Conservation (phyloP, 2,113 vertebrate genomes). For the Echinops telfairi region DNA sequence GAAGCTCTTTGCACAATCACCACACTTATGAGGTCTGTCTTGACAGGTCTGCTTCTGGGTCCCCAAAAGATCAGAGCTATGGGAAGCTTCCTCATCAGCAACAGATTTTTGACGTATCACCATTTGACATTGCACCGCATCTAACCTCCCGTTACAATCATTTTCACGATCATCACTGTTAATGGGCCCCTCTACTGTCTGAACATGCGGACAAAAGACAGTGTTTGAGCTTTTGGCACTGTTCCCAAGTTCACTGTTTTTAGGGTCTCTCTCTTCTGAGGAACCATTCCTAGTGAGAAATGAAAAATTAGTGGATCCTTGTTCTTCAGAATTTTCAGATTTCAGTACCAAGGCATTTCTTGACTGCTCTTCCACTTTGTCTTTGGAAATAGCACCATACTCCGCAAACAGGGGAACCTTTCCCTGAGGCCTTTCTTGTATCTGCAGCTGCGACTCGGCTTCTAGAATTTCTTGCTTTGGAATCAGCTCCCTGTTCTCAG, state of each 20-base stretch:
- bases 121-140: slow-evolving; percentile 79
- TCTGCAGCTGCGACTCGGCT: slow-evolving; percentile 47
- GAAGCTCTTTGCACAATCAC: slow-evolving; percentile 79
- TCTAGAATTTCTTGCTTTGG: slow-evolving; percentile 70
- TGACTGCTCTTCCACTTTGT: neutral
- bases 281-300: neutral
- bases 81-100: slow-evolving; percentile 1
- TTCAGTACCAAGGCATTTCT: neutral
- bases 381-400: neutral
- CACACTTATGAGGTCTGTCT: slow-evolving; percentile 80
- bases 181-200: slow-evolving; percentile 55
- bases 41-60: slow-evolving; percentile 39
- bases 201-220: slow-evolving; percentile 72
- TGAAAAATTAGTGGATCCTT: neutral
- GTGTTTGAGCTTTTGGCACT: slow-evolving; percentile 63
- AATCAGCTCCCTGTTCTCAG: slow-evolving; percentile 58
- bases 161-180: slow-evolving; percentile 54
- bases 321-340: slow-evolving; percentile 31
- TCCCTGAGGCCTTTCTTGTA: neutral
- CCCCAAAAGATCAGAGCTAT: slow-evolving; percentile 18
- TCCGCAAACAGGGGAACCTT: neutral
- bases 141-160: slow-evolving; percentile 82
- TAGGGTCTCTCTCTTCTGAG: neutral
- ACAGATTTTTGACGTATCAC: slow-evolving; percentile 47
- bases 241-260: neutral